Base-by-base conservation (phyloP, 2,113 vertebrate genomes). In the Hippolais icterina region DNA sequence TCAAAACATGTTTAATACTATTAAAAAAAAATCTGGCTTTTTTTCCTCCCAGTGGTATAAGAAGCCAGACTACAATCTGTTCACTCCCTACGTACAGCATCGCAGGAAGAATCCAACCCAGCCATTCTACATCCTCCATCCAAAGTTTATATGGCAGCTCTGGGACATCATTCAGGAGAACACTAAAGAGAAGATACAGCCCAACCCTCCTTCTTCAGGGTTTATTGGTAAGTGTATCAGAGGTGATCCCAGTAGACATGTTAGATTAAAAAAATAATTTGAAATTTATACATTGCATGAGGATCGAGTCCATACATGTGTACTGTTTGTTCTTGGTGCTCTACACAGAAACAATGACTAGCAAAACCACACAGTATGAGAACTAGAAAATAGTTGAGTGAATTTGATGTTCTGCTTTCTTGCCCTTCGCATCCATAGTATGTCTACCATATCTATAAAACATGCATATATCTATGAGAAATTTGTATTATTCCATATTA, bases 161-260 rank as follows among this genome's bases (percentile, higher is more conserved):
- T 99, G 99, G 99, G 99, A 99, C 70, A 97, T 99, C 93, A 99
- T 99, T 95, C 99, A 99, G 97, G 98, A 98, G 93, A 99, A 99
- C 96, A 99, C 99, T n/a, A 97, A 98, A 91, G 99, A 99, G 97
- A 99, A 98, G 96, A 99, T 99, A 95, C 99, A 99, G 93, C 99
- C 99, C 92, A 99, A 99, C 76, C 99, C 99, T 10, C 99, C 99
- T 23, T 99, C 99, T 44, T 99, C 99, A 77, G 99, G 99, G 79
- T 99, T 99, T 97, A 99, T 99, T 90, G 99, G 99, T 99, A 98
- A 94, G 98, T 97, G 10, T 68, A 37, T 37, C 14, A 66, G 63
- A 74, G 49, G 29, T 44, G 42, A 20, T 21, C 28, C 57, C 6
- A 19, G 53, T 18, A 83, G 37, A 68, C 6, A 24, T 41, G 35